Evolutionary conservation across 2,888 invertebrate genomes (phyloP), one percentile per base, ranked within the genome.

Genomic region (Nasonia oneida): DNA sequence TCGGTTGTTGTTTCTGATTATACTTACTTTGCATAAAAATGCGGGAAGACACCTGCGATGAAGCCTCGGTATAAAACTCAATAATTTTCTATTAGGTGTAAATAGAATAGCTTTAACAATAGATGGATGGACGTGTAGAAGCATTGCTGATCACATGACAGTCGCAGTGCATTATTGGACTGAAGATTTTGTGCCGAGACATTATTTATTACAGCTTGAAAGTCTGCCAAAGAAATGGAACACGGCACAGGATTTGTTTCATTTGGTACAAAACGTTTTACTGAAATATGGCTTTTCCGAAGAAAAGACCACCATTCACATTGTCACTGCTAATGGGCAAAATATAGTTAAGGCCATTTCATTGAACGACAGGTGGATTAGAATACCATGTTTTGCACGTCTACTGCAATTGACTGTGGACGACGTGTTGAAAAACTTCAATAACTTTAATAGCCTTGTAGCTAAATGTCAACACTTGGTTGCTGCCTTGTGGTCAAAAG

Each of bases 141-240:
- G 76, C 74, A 82, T 88, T 18, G 81, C 85, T 39, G 85, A 85
- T 76, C 84, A 87, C 15, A 85, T 88, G 85, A 82, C 88, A 64
- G 81, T 88, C 10, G 86, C 88, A n/a, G 81, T 87, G 3, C 88
- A 88, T 73, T 88, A 87, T 77, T 87, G 86, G 87, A 86, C 85
- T 14, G 67, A 84, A 18, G 79, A 88, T 76, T 88, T 86, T 84
- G 74, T 84, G 42, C 79, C 81, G 10, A 4, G 85, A 42, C 85
- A 87, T 77, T 87, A 84, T 75, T 76, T 88, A 71, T 76, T 88
- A 23, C 87, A 87, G 70, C 80, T 87, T 6, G 87, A 87, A 77
- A 87, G 85, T 12, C 74, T 87, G 50, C 87, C 87, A n/a, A 83
- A 83, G 74, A 83, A 81, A 14, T 87, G 87, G 87, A 87, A 87